Evolutionary conservation across 2,797 vertebrate species (phyloP).

Genomic region (Clarias fuscus): DNA sequence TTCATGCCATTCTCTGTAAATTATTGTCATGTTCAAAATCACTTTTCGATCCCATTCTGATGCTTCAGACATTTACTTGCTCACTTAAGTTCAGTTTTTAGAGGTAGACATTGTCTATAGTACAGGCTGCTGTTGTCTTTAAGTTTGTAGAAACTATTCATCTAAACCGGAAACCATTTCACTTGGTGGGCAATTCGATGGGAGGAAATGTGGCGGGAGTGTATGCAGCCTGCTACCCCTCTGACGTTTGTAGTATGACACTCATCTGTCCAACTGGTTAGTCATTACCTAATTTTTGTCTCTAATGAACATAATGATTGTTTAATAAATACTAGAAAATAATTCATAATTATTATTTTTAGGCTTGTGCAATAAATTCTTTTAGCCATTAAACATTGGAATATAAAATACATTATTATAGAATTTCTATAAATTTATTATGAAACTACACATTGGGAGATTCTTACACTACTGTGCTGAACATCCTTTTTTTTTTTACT

Average conservation of each 20-base stretch:
- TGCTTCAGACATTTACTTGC: neutral
- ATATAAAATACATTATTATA: neutral
- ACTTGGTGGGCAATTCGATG: conserved; percentile 93
- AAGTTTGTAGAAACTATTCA: conserved; percentile 90
- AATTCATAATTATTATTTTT: neutral
- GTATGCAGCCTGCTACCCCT: conserved; percentile 87
- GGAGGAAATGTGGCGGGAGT: conserved; percentile 92
- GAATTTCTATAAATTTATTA: neutral
- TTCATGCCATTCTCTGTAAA: no score
- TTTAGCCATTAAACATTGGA: neutral
- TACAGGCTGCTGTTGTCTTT: conserved; percentile 5
- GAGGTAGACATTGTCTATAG: neutral
- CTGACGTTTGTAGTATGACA: conserved; percentile 85
- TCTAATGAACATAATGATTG: neutral
- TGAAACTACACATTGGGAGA: neutral
- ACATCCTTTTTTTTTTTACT: neutral
- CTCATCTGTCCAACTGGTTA: conserved; percentile 96
- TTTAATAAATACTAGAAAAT: neutral
- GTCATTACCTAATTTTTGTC: conserved; percentile 50
- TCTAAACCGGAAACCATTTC: conserved; percentile 90
- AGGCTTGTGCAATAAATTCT: neutral
- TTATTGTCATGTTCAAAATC: no score
- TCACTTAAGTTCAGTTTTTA: neutral
- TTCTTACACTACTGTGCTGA: neutral
- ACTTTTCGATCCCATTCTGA: no score